These are phyloP conservation scores for Drosophila bipectinata DNA, from an alignment of 1,140 invertebrate genomes.

Conservation along the genomic window DNA sequence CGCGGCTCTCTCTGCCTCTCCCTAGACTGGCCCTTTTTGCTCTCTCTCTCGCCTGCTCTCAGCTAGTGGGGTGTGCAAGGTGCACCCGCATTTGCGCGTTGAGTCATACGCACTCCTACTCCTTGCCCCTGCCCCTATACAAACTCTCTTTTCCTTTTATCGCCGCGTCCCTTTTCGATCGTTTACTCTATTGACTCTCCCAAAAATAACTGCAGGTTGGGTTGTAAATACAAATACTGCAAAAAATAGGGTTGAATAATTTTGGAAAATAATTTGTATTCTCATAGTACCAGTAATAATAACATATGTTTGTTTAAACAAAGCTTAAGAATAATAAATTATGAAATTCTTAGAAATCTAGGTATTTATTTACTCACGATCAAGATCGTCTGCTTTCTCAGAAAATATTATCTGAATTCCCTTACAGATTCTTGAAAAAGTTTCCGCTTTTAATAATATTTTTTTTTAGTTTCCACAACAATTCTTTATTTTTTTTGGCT, in stretches of 20 bases:
- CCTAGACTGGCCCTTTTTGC: not conserved
- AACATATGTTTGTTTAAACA: too few species aligned
- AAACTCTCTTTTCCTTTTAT: not conserved
- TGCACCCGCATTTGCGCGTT: conserved; percentile 48
- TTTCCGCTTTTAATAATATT: not conserved
- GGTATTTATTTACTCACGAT: not conserved
- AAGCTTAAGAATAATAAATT: too few species aligned
- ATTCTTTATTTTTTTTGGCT: conserved; percentile 3
- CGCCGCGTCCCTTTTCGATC: not conserved
- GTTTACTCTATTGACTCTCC: not conserved
- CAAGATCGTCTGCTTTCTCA: not conserved
- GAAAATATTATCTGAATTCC: not conserved
- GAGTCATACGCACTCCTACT: conserved; percentile 31
- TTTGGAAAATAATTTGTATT: too few species aligned
- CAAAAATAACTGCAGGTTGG: not conserved
- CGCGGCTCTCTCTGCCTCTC: conserved; percentile 3
- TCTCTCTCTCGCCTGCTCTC: conserved; percentile 16
- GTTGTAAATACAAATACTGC: not conserved
- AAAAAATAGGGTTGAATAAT: too few species aligned
- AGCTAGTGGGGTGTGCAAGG: conserved; percentile 31
- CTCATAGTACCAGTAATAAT: too few species aligned
- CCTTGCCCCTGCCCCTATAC: conserved; percentile 11
- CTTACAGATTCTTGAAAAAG: too few species aligned
- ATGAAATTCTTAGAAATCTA: not conserved
- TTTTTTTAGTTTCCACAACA: not conserved